Base-by-base conservation (phyloP, 2,888 invertebrate species). In the Prosapia bicincta region DNA sequence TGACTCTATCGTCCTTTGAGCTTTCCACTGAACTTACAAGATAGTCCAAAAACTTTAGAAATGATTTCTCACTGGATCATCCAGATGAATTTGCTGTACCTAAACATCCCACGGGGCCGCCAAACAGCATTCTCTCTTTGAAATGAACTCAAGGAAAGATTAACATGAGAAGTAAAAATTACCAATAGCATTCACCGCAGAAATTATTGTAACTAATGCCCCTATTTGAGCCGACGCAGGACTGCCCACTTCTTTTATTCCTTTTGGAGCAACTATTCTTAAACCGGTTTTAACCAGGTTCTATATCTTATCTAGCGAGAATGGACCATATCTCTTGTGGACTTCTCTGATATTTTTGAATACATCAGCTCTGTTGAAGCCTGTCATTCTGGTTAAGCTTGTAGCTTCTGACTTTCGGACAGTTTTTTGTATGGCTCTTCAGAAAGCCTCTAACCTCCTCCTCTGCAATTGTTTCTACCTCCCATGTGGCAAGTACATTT, bases 81-180 rank as follows among this genome's bases (percentile, higher is more conserved):
- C 82, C 79, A 67, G 78, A 78, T 10, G 71, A 68, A 79, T 82
- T 80, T 26, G 76, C 78, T 26, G 66, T 74, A 28, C 82, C 82
- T 54, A 76, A 38, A 38, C 72, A 78, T 32, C 81, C 81, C 67
- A 76, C n/a, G 54, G 43, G 83, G 9, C 78, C 81, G 69, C 80
- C 80, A 0, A 77, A 78, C 26, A 83, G 75, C 77, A 83, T 82
- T 74, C 82, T 80, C 13, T 76, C 67, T 28, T 73, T 78, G 67
- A 75, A 81, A 23, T n/a, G n/a, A 78, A 78, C 78, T 24, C 79
- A 71, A 43, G 81, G 78, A 71, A 81, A 81, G 26, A 81, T 77
- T 43, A 81, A 75, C 65, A 76, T 75, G 15, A 80, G 81, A 25
- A 80, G 80, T 3, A 38, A 13, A 13, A 15, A 3, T 6, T 38